Percentiles rank a stretch among this genome's conserved stretches.
Evolutionary conservation across 2,888 invertebrate species (phyloP).

Genomic region (Nomada lathburiana): DNA sequence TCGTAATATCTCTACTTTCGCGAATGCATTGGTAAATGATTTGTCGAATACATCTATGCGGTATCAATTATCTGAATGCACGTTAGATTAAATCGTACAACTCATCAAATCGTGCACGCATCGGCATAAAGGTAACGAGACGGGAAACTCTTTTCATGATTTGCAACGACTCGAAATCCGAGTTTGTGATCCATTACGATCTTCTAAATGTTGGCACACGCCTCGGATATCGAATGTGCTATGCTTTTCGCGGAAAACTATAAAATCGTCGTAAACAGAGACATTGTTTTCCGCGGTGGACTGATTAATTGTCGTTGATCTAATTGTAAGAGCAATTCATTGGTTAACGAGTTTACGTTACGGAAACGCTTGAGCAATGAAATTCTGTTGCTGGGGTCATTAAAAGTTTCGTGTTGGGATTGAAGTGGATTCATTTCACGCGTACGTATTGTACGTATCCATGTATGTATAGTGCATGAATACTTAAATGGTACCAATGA

Average conservation of each 20-base stretch:
- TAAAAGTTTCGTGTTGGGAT: constrained; percentile 35
- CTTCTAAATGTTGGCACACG: constrained; percentile 18
- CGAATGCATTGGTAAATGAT: too few relatives aligned
- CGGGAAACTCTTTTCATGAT: not conserved
- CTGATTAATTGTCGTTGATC: constrained; percentile 49
- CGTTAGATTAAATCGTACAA: not conserved
- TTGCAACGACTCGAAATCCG: constrained; percentile 7
- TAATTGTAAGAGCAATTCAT: constrained; percentile 28
- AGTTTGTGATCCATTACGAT: not conserved
- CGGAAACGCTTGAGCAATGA: constrained; percentile 1
- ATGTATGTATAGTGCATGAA: too few relatives aligned
- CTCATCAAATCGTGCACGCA: not conserved
- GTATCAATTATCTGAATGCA: too few relatives aligned
- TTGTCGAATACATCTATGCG: too few relatives aligned
- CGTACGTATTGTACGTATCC: too few relatives aligned
- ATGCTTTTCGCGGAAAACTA: constrained; percentile 15
- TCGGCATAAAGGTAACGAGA: constrained; percentile 3
- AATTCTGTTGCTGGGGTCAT: constrained; percentile 31
- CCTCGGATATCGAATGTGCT: constrained; percentile 31
- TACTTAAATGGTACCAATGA: not conserved
- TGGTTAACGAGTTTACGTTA: constrained; percentile 40
- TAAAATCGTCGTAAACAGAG: constrained; percentile 47
- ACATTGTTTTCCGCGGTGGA: constrained; percentile 37
- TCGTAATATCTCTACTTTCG: too few relatives aligned
- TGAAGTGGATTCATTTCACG: not conserved